phyloP scores from a whole-genome alignment of 2,113 vertebrate species.

The Heteronetta atricapilla region DNA sequence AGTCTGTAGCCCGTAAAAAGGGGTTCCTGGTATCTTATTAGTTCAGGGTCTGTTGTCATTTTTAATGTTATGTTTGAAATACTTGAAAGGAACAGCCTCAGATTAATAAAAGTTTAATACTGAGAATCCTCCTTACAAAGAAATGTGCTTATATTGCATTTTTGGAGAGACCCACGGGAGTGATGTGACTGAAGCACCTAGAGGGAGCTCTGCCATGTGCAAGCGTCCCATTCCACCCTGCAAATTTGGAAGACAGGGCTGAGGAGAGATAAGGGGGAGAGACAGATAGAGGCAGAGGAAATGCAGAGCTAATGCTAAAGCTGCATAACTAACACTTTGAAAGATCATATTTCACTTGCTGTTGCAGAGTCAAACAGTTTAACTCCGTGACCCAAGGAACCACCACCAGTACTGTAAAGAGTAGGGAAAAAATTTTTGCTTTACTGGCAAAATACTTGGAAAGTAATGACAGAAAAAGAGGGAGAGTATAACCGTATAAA shows the following conservation, averaged over 20 bases:
- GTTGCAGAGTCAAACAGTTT: not conserved
- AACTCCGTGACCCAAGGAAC: not conserved
- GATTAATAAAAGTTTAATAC: not conserved
- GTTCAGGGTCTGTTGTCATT: not conserved
- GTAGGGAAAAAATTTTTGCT: not conserved
- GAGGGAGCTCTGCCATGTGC: not conserved
- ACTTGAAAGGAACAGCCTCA: not conserved
- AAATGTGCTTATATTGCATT: not conserved
- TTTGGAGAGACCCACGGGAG: not conserved
- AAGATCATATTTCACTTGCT: not conserved
- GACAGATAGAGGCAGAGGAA: not conserved
- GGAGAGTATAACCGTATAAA: not conserved
- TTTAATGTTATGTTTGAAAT: not conserved
- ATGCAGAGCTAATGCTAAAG: not conserved
- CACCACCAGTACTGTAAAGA: not conserved
- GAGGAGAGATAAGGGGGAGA: not conserved
- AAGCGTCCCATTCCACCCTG: not conserved
- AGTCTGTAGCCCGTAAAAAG: not conserved
- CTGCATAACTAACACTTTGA: not conserved
- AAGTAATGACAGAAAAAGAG: not conserved
- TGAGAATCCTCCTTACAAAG: not conserved
- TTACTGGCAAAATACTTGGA: not conserved
- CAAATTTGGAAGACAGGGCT: fast-evolving
- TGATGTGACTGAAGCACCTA: not conserved
- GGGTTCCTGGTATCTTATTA: not conserved